phyloP scores from a whole-genome alignment of 1,140 invertebrate genomes.

The Lepidurus apus region DNA sequence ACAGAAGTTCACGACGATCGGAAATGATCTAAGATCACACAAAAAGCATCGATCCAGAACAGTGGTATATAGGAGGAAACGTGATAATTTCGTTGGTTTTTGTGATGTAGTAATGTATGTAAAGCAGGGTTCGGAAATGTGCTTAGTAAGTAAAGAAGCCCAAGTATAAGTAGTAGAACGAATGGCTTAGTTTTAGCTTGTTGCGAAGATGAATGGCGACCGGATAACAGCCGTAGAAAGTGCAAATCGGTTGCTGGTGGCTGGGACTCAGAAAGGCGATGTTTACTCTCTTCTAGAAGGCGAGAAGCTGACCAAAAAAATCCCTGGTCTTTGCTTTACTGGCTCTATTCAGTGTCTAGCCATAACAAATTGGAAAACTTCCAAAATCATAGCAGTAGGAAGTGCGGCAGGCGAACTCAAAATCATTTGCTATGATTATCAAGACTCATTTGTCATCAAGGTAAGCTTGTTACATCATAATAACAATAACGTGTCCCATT shows the following conservation, averaged over 20 bases:
- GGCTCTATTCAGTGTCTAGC: neutral
- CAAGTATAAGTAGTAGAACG: neutral
- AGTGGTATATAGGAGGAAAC: neutral
- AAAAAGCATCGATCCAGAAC: too few species aligned
- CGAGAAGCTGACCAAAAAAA: neutral
- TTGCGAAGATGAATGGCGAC: neutral
- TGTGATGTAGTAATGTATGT: neutral
- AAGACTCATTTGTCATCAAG: neutral
- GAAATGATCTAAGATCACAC: too few species aligned
- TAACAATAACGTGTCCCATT: too few species aligned
- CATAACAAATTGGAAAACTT: neutral
- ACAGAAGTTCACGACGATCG: too few species aligned
- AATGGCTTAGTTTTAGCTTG: neutral
- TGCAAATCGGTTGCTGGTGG: neutral
- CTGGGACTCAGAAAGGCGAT: neutral
- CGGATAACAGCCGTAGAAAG: neutral
- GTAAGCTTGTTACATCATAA: neutral
- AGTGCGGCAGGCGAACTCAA: neutral
- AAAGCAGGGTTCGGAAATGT: neutral
- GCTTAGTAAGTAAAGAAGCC: neutral
- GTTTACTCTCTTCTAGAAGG: neutral
- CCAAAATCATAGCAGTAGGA: neutral
- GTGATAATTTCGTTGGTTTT: neutral
- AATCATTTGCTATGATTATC: neutral
- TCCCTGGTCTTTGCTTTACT: neutral